Percentiles rank a stretch among this genome's conserved stretches.
These are phyloP conservation scores for Nebria ingens DNA, from an alignment of 1,140 invertebrate species.

Conservation along the genomic window DNA sequence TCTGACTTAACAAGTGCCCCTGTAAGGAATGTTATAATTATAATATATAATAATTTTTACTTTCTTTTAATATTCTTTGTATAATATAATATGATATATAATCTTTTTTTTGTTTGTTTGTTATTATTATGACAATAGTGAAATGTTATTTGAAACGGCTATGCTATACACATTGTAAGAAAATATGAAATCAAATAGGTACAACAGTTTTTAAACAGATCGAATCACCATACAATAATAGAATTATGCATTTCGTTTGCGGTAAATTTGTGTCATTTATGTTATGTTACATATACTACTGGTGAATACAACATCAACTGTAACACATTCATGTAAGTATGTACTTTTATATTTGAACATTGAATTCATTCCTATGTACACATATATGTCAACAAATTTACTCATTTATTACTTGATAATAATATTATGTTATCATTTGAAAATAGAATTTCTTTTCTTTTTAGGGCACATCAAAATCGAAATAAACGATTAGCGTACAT, in stretches of 20 bases:
- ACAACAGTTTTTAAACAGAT: not conserved
- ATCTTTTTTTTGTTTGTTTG: no score
- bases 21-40: not conserved
- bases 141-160: not conserved
- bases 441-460: no score
- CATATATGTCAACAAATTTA: not conserved
- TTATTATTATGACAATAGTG: not conserved
- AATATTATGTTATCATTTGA: not conserved
- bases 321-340: no score
- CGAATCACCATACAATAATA: not conserved
- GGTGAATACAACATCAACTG: not conserved
- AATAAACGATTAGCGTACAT: not conserved
- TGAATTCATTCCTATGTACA: not conserved
- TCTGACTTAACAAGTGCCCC: not conserved
- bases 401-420: not conserved
- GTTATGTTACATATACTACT: not conserved
- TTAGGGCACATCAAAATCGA: not conserved
- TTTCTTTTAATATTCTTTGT: not conserved
- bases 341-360: no score
- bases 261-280: not conserved
- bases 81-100: not conserved
- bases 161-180: not conserved
- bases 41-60: not conserved
- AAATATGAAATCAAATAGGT: not conserved
- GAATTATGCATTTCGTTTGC: not conserved